Percentiles rank a stretch among this genome's conserved stretches.
Conservation (phyloP, 1,140 invertebrate species). For the Aphidius ervi region DNA sequence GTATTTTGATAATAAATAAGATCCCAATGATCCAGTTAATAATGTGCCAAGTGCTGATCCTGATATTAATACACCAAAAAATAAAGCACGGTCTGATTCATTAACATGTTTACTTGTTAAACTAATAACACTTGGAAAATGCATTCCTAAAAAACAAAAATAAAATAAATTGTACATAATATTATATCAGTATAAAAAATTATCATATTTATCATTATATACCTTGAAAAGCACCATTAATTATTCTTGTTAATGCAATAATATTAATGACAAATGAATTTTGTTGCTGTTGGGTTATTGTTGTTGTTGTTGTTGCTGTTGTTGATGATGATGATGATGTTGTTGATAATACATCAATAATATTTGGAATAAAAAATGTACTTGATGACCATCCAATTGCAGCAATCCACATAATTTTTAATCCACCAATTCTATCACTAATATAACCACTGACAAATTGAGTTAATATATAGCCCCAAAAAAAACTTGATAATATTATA, state of each 20-base stretch:
- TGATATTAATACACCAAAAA: conserved; percentile 66
- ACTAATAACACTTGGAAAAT: conserved; percentile 71
- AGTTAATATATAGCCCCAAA: conserved; percentile 74
- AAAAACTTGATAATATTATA: conserved; percentile 69
- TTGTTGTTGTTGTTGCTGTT: conserved; percentile 30
- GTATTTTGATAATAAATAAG: conserved; percentile 63
- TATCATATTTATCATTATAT: conserved; percentile 16
- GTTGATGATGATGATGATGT: conserved; percentile 24
- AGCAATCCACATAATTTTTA: conserved; percentile 62
- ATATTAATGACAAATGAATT: conserved; percentile 52
- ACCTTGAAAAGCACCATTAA: conserved; percentile 69
- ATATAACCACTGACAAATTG: conserved; percentile 70
- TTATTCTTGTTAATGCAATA: conserved; percentile 59
- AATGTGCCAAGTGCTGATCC: conserved; percentile 64
- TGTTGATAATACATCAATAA: conserved; percentile 59
- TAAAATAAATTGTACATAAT: conserved; percentile 10
- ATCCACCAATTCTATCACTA: conserved; percentile 67
- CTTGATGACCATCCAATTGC: conserved; percentile 65
- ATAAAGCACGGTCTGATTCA: conserved; percentile 64
- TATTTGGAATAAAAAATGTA: conserved; percentile 65
- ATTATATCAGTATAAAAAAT: conserved; percentile 10
- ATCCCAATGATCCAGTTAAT: conserved; percentile 66
- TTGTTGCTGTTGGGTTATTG: too few relatives aligned
- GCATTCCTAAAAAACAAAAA: conserved; percentile 53
- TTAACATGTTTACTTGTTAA: conserved; percentile 65